These are phyloP conservation scores for Regulus satrapa DNA, from an alignment of 2,113 vertebrate species.

Conservation along the genomic window DNA sequence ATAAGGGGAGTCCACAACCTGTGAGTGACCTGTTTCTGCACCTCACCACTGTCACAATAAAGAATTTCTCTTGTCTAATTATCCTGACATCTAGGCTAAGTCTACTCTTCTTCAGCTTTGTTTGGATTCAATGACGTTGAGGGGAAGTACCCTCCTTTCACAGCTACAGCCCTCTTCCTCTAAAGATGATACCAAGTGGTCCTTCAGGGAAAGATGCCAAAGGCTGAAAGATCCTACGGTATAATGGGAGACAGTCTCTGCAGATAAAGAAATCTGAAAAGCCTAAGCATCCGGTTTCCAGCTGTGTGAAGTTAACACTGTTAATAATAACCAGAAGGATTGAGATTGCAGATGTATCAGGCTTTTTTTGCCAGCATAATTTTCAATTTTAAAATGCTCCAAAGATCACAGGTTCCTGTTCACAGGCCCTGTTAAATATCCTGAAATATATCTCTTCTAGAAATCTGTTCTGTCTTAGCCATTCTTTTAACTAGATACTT, in stretches of 20 bases:
- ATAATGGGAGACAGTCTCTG: background rate
- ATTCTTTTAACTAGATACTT: conserved; percentile 15
- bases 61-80: background rate
- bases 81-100: background rate
- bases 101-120: background rate
- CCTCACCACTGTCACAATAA: background rate
- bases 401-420: background rate
- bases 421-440: background rate
- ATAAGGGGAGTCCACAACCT: background rate
- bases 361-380: background rate
- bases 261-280: background rate
- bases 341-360: background rate
- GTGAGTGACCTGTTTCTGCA: background rate
- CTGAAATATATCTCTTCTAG: background rate
- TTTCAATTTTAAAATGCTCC: background rate
- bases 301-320: background rate
- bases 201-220: background rate
- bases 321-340: background rate
- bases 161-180: background rate
- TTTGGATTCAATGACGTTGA: background rate
- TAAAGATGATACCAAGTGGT: background rate
- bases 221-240: background rate
- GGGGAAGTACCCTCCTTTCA: background rate
- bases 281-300: background rate
- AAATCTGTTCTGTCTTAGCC: background rate